These are phyloP conservation scores for Dione vanillae DNA, from an alignment of 2,888 invertebrate species.

Conservation along the genomic window DNA sequence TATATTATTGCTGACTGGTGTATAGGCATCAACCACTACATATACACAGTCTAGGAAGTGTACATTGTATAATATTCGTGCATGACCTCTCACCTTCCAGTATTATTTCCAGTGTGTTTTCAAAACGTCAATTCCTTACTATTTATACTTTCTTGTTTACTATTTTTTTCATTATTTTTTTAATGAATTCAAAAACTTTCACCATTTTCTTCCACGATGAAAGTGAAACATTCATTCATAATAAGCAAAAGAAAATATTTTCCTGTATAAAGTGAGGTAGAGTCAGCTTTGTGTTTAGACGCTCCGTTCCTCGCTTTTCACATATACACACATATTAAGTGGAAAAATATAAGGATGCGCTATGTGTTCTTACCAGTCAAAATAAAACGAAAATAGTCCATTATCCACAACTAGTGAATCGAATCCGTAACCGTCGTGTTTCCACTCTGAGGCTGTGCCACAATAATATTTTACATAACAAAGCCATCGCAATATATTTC, in stretches of 20 bases:
- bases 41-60: not conserved
- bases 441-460: not conserved
- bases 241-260: too few relatives aligned
- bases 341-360: too few relatives aligned
- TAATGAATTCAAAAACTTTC: too few relatives aligned
- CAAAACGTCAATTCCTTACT: not conserved
- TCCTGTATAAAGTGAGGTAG: too few relatives aligned
- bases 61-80: not conserved
- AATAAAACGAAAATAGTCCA: too few relatives aligned
- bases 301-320: not conserved
- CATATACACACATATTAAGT: too few relatives aligned
- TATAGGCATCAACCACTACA: not conserved
- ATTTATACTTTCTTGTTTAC: not conserved
- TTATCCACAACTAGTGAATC: too few relatives aligned
- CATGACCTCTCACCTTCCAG: not conserved
- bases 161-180: too few relatives aligned
- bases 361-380: too few relatives aligned
- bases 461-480: not conserved
- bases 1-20: not conserved
- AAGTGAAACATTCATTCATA: not conserved
- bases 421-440: too few relatives aligned
- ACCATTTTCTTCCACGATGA: not conserved
- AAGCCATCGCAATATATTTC: not conserved
- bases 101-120: not conserved
- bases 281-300: not conserved